A percentile compares a stretch with the other conserved stretches of the same genome.
Conservation (phyloP, 2,113 vertebrate genomes). For the Athene noctua region DNA sequence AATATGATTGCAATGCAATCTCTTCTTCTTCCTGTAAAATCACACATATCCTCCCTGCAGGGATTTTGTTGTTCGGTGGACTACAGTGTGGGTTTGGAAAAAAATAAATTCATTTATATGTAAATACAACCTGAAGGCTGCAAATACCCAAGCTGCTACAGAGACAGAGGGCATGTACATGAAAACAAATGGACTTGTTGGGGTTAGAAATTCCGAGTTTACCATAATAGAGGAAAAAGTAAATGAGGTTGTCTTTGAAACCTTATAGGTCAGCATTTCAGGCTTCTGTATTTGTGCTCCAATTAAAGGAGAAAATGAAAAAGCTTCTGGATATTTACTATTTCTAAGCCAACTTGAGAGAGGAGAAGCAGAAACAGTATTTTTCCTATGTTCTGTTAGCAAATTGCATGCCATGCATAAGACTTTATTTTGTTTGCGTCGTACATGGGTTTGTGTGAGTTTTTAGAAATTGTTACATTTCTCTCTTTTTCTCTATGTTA, state of each 20-base stretch:
- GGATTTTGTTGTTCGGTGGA: constrained; percentile 1
- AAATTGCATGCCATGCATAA: neutral
- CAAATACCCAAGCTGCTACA: neutral
- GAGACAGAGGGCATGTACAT: neutral
- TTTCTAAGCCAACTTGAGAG: neutral
- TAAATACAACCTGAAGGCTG: constrained; percentile 43
- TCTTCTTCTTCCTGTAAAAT: neutral
- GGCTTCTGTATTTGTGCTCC: neutral
- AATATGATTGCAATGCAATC: neutral
- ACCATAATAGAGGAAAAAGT: neutral
- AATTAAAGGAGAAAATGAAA: constrained; percentile 12
- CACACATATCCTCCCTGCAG: neutral
- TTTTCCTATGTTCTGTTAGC: neutral
- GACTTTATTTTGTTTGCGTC: neutral
- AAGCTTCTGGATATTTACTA: constrained; percentile 1
- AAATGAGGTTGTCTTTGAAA: neutral
- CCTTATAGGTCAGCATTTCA: constrained; percentile 31
- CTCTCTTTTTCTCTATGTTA: neutral
- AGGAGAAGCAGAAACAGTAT: neutral
- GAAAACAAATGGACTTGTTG: constrained; percentile 28
- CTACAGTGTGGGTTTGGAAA: neutral
- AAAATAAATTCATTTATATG: constrained; percentile 25
- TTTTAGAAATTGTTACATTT: neutral
- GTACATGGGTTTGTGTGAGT: neutral
- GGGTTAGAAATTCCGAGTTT: constrained; percentile 22